Base-by-base conservation (phyloP, 2,113 vertebrate genomes). In the Cyanoliseus patagonus region DNA sequence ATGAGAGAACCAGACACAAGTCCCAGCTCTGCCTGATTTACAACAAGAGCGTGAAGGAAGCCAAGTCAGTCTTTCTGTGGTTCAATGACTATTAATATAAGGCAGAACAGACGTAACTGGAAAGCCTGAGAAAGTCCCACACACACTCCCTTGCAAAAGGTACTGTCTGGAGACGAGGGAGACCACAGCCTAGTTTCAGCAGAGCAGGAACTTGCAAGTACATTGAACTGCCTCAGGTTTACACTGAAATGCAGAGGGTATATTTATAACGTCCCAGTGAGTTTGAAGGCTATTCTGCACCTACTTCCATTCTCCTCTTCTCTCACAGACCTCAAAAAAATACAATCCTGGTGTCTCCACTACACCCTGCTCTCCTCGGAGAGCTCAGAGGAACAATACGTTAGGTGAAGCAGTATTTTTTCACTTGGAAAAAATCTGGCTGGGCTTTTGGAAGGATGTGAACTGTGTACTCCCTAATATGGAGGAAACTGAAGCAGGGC, bases 11-110 rank as follows among this genome's bases (percentile, higher is more conserved):
- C 66, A 84, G 92, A 73, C 19, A 33, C 13, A 68, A 64, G 94
- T 57, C 18, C 39, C 35, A 61, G 81, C 74, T 82, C 89, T 76
- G 81, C 84, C 93, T 95, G 93, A 96, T 94, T 97, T 91, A 97
- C 96, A 96, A 95, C 89, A 76, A 92, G 95, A 96, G 91, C 57
- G 72, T 16, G 77, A 97, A 94, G 96, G 94, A 95, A 97, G 93
- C 78, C 83, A 78, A 95, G 87, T 97, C 96, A 95, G 95, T 96
- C 93, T 96, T 96, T 91, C 96, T 97, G 96, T 94, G 96, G 96
- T 96, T 95, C 94, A 82, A 67, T 87, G 91, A 96, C 83, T 95
- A 64, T 83, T 87, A 82, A 89, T 27, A 89, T 31, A 85, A 82
- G 84, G 30, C 57, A 91, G 86, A 94, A 82, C 74, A 92, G 78